phyloP scores from a whole-genome alignment of 2,113 vertebrate species.

The Datnioides undecimradiatus region DNA sequence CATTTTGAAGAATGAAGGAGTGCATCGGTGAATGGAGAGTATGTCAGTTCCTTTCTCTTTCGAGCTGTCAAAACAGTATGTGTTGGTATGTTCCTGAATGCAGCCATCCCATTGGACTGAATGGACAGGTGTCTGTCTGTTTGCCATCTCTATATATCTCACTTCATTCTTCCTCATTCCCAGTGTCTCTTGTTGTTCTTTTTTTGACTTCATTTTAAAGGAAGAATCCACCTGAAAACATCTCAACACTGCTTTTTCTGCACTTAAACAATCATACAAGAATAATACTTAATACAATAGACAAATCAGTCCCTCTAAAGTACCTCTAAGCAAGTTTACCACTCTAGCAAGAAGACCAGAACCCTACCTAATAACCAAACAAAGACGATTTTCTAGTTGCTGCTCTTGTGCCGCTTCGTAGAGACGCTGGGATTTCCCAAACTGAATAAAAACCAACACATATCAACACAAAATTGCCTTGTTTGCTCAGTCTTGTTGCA shows the following conservation, averaged over 20 bases:
- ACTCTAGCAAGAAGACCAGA: too few relatives aligned
- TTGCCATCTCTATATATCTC: conserved; percentile 5
- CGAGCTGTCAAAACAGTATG: conserved; percentile 11
- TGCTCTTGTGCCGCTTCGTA: too few relatives aligned
- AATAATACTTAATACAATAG: neutral
- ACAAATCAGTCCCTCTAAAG: neutral
- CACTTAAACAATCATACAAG: neutral
- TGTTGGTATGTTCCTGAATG: conserved; percentile 66
- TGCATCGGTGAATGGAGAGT: conserved; percentile 52
- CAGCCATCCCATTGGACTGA: conserved; percentile 60
- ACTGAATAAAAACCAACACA: too few relatives aligned
- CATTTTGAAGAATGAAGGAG: conserved; percentile 35
- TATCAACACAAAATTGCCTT: too few relatives aligned
- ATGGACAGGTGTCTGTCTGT: conserved; percentile 39
- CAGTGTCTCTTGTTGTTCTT: conserved; percentile 1
- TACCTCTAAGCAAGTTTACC: too few relatives aligned
- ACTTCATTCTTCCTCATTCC: neutral
- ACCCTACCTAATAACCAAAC: neutral
- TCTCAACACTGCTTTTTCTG: neutral
- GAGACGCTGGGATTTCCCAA: too few relatives aligned
- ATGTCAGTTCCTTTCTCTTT: conserved; percentile 45
- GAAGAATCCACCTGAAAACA: conserved; percentile 43
- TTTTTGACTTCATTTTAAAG: neutral
- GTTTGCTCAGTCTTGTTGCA: too few relatives aligned
- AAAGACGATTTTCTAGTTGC: too few relatives aligned